phyloP scores from a whole-genome alignment of 2,888 invertebrate genomes.

The Dioctria rufipes region DNA sequence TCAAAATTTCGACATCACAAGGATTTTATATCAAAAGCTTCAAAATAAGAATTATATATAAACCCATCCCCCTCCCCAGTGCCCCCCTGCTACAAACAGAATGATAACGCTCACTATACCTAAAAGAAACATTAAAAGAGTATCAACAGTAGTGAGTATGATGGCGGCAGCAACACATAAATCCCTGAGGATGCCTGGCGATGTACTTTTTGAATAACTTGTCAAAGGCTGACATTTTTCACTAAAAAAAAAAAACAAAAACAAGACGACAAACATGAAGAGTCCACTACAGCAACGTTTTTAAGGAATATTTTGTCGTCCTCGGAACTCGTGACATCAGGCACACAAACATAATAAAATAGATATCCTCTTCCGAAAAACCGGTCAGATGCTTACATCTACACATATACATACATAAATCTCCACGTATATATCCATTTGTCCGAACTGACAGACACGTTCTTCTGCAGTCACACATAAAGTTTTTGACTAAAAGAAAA shows the following conservation, averaged over 20 bases:
- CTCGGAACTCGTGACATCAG: neutral
- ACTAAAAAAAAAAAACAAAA: constrained; percentile 1
- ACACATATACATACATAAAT: constrained; percentile 16
- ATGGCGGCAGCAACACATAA: neutral
- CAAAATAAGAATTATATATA: constrained; percentile 33
- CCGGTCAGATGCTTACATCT: neutral
- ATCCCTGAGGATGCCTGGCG: constrained; percentile 35
- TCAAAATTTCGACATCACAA: constrained; percentile 30
- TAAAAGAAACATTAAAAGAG: neutral
- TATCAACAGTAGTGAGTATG: neutral
- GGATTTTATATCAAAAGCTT: constrained; percentile 49
- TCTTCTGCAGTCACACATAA: constrained; percentile 15
- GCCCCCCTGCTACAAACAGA: no score
- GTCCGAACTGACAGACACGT: constrained; percentile 44
- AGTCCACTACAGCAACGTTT: constrained; percentile 36
- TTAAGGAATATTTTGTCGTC: constrained; percentile 19
- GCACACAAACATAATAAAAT: constrained; percentile 35
- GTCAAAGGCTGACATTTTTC: constrained; percentile 54
- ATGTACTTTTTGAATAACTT: constrained; percentile 54
- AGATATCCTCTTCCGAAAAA: constrained; percentile 13
- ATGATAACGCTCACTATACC: neutral
- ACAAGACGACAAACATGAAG: neutral
- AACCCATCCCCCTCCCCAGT: neutral
- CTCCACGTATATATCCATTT: constrained; percentile 34
- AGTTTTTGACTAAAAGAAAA: constrained; percentile 36